Evolutionary conservation across 1,140 invertebrate genomes (phyloP), one percentile per base, ranked within the genome.

Genomic region (Drosophila varians): DNA sequence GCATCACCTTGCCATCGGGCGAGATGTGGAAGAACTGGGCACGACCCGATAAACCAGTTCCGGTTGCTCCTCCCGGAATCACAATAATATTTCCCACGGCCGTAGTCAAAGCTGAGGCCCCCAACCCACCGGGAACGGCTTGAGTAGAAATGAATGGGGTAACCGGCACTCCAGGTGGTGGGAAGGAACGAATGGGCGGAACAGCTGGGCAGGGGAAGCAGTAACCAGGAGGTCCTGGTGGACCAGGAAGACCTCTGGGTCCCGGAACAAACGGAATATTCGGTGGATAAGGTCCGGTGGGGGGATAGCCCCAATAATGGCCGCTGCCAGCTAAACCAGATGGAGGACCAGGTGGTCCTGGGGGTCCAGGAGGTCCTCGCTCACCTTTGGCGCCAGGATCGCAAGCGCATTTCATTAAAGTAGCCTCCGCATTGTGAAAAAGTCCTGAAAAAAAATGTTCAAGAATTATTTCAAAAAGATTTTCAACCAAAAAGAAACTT

Each of bases 81-180:
- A 87, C 75, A 34, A 87, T 77, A 1, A 87, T 62, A 49, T 87
- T 87, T 25, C 82, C 82, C 57, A 83, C 65, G 1, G 82, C 74
- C 0, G 72, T 57, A 36, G 70, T 73, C 6, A 45, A 9, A 4
- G 64, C 47, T 3, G 36, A 38, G 7, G 40, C 31, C 11, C 55
- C 65, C 19, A 4, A 57, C 0, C 19, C 26, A 6, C 38, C 46
- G 16, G 56, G 42, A 11, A 40, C 45, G 7, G 46, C 57, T 28
- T 46, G 71, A 4, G 70, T 31, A 0, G 69, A 54, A 12, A 74
- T 11, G 6, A 74, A 55, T 25, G 71, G 71, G 14, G 46, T 31
- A 8, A 74, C 42, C 6, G 71, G 72, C 0, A 56, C 40, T 0
- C 61, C 60, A n/a, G 55, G 47, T 1, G 45, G 31, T 5, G 58